A percentile compares a stretch with the other conserved stretches of the same genome.
Evolutionary conservation across 2,888 invertebrate genomes (phyloP).

Genomic region (Zaprionus bogoriensis): DNA sequence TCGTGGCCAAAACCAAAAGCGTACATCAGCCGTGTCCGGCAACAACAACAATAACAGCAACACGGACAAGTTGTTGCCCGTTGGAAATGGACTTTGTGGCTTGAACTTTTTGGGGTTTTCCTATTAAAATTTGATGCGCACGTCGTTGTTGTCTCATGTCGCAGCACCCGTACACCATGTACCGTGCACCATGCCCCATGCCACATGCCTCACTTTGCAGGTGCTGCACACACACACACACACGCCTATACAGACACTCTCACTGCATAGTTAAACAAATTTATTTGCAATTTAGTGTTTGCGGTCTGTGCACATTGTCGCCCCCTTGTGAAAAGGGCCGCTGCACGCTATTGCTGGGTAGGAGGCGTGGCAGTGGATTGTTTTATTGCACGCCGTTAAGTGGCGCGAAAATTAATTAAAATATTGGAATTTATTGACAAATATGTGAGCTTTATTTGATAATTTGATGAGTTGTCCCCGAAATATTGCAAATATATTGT

Average conservation of each 20-base stretch:
- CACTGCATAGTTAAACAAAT: conserved; percentile 73
- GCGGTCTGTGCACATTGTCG: conserved; percentile 58
- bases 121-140: conserved; percentile 75
- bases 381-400: conserved; percentile 49
- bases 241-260: conserved; percentile 10
- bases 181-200: neutral
- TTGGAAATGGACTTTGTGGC: conserved; percentile 78
- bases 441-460: conserved; percentile 62
- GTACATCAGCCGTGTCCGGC: conserved; percentile 65
- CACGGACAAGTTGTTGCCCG: conserved; percentile 14
- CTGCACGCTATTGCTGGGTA: neutral
- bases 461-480: conserved; percentile 4
- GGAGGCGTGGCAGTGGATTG: conserved; percentile 20
- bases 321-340: conserved; percentile 1
- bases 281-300: conserved; percentile 75
- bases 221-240: conserved; percentile 16
- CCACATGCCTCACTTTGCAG: conserved; percentile 22
- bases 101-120: conserved; percentile 73
- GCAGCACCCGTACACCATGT: neutral
- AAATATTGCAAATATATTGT: conserved; percentile 5
- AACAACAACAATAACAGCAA: neutral
- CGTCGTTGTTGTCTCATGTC: conserved; percentile 62
- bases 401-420: conserved; percentile 77
- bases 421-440: conserved; percentile 71
- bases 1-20: conserved; percentile 69